Conservation (phyloP, 2,797 vertebrate genomes). For the Cynodonichthys magdalenae region DNA sequence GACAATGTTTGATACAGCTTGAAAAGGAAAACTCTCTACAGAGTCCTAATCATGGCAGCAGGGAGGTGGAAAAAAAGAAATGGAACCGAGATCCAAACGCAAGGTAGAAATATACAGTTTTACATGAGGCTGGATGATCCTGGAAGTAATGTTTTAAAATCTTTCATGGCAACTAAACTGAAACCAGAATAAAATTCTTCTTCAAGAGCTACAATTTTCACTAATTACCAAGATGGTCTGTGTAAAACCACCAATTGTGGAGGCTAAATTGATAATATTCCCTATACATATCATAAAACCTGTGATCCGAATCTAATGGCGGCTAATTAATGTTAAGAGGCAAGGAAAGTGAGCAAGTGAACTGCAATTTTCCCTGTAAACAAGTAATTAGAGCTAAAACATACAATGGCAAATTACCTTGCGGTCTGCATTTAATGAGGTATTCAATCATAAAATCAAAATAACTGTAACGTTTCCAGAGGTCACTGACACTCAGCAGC, state of each 20-base stretch:
- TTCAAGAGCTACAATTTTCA: constrained; percentile 8
- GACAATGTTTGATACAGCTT: constrained; percentile 72
- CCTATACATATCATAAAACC: constrained; percentile 27
- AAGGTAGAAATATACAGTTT: neutral
- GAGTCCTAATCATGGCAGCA: constrained; percentile 44
- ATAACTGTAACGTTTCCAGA: constrained; percentile 31
- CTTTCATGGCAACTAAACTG: constrained; percentile 46
- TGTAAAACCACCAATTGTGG: constrained; percentile 31
- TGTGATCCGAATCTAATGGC: constrained; percentile 59
- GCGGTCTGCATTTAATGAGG: constrained; percentile 49
- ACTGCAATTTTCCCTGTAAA: constrained; percentile 46
- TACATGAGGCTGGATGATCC: constrained; percentile 46
- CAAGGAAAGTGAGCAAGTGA: constrained; percentile 26
- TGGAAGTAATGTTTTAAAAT: constrained; percentile 28
- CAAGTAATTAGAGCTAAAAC: constrained; percentile 54
- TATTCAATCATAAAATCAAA: constrained; percentile 47
- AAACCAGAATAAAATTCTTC: constrained; percentile 20
- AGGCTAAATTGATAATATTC: constrained; percentile 22
- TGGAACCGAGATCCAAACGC: constrained; percentile 38
- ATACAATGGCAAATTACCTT: constrained; percentile 54
- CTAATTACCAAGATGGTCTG: neutral
- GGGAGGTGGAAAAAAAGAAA: constrained; percentile 43
- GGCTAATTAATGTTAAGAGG: constrained; percentile 55
- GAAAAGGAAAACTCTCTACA: constrained; percentile 41
- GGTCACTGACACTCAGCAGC: constrained; percentile 8